Percentiles rank a stretch among this genome's conserved stretches.
These are phyloP conservation scores for Enchytraeus crypticus DNA, from an alignment of 2,888 invertebrate genomes.

Conservation along the genomic window DNA sequence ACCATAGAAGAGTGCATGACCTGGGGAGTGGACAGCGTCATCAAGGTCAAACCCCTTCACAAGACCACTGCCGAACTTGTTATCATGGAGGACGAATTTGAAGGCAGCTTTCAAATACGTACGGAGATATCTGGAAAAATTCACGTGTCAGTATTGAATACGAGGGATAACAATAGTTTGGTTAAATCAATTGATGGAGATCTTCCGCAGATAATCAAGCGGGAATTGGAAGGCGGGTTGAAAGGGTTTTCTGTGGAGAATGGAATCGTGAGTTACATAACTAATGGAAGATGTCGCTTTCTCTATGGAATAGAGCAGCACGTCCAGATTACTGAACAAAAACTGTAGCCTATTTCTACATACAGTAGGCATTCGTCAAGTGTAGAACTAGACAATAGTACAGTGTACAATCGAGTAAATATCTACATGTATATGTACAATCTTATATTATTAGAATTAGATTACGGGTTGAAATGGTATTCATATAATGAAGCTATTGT, in stretches of 20 bases:
- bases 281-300: conserved; percentile 34
- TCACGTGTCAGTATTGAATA: conserved; percentile 23
- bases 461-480: too few relatives aligned
- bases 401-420: too few relatives aligned
- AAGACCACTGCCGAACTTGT: conserved; percentile 49
- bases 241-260: conserved; percentile 23
- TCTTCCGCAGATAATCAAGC: conserved; percentile 34
- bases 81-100: conserved; percentile 50
- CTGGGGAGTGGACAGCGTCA: conserved; percentile 51
- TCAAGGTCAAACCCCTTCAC: conserved; percentile 43
- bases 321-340: conserved; percentile 30
- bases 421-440: too few relatives aligned
- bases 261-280: conserved; percentile 29
- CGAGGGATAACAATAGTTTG: conserved; percentile 27
- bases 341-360: not conserved
- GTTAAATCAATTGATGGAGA: conserved; percentile 35
- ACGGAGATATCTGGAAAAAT: conserved; percentile 38
- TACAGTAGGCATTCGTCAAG: too few relatives aligned
- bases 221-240: conserved; percentile 16
- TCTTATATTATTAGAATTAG: too few relatives aligned
- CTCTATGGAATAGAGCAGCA: conserved; percentile 30
- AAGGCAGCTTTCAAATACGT: conserved; percentile 44
- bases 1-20: conserved; percentile 45
- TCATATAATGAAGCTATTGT: too few relatives aligned
- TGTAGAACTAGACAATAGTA: too few relatives aligned